Conservation (phyloP, 2,888 invertebrate species). For the Sepioteuthis lessoniana region DNA sequence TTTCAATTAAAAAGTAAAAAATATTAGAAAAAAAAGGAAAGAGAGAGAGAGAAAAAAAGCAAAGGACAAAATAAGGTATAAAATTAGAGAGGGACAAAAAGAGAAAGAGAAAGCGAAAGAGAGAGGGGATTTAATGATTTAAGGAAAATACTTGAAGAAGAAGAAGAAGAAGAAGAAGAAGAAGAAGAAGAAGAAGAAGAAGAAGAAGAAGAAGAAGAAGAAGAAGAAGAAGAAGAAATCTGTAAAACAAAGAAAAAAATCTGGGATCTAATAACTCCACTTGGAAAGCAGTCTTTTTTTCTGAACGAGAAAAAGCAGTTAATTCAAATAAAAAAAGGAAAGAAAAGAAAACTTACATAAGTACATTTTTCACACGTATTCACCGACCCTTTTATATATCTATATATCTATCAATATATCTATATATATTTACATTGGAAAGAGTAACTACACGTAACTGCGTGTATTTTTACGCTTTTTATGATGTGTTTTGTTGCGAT, state of each 20-base stretch:
- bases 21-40: too few species aligned
- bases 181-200: neutral
- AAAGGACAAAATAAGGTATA: too few species aligned
- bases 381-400: neutral
- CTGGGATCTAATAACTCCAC: neutral
- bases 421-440: neutral
- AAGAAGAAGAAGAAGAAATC: neutral
- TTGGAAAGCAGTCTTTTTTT: neutral
- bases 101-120: neutral
- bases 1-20: too few species aligned
- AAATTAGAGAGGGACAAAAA: neutral
- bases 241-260: neutral
- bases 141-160: neutral
- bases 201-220: neutral
- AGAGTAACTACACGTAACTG: neutral
- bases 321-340: neutral
- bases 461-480: neutral
- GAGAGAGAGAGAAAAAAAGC: too few species aligned
- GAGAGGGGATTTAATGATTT: neutral
- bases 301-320: neutral
- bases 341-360: neutral
- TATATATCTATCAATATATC: too few species aligned
- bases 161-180: neutral
- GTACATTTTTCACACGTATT: neutral
- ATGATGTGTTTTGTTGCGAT: neutral